phyloP scores from a whole-genome alignment of 2,888 invertebrate genomes.

The Phytoseiulus persimilis region DNA sequence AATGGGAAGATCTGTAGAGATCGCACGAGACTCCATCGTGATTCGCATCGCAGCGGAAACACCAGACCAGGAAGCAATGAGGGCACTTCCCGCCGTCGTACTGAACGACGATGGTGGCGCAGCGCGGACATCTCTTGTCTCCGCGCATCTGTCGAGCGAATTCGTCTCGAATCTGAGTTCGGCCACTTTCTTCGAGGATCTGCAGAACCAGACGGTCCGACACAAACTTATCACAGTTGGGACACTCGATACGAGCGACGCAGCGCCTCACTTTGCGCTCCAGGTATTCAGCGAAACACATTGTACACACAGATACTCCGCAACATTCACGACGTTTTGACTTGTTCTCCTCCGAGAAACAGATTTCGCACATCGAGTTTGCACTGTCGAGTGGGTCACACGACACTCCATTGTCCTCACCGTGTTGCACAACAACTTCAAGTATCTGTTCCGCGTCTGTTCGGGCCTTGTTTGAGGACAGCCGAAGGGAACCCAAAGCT shows the following conservation, averaged over 20 bases:
- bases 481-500: not conserved
- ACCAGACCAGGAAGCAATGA: conserved; percentile 50
- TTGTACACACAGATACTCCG: conserved; percentile 11
- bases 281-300: conserved; percentile 21
- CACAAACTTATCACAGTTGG: conserved; percentile 7
- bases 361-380: not conserved
- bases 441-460: not conserved
- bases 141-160: conserved; percentile 25
- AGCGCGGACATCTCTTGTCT: conserved; percentile 25
- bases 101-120: conserved; percentile 25
- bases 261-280: not conserved
- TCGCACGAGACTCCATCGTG: conserved; percentile 50
- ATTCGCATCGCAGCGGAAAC: conserved; percentile 52
- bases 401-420: not conserved
- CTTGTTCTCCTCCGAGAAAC: not conserved
- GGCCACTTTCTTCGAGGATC: not conserved
- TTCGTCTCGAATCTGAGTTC: conserved; percentile 11
- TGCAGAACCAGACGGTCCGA: not conserved
- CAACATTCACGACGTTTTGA: conserved; percentile 7
- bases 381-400: not conserved
- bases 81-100: conserved; percentile 48
- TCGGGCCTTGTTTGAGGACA: not conserved
- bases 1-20: conserved; percentile 50
- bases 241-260: conserved; percentile 14
- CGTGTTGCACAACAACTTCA: not conserved